phyloP scores from a whole-genome alignment of 2,888 invertebrate genomes.

The Amphipoea oculea region DNA sequence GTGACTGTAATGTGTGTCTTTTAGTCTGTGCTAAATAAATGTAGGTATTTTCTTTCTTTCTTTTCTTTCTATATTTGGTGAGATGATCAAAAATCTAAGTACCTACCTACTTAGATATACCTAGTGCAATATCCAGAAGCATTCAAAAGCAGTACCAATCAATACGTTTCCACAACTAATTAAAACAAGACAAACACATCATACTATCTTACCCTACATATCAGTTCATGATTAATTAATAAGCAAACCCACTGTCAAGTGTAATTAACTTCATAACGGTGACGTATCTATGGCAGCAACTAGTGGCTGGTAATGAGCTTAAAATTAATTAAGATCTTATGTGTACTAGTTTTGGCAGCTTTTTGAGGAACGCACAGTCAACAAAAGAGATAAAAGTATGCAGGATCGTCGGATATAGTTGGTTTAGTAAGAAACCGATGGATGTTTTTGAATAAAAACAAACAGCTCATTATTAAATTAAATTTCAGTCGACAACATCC shows the following conservation, averaged over 20 bases:
- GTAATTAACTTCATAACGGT: slow-evolving; percentile 44
- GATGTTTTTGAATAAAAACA: too few relatives aligned
- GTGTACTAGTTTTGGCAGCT: neutral
- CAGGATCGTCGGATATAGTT: too few relatives aligned
- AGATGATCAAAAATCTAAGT: too few relatives aligned
- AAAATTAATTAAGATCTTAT: slow-evolving; percentile 17
- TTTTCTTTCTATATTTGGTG: too few relatives aligned
- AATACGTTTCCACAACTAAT: slow-evolving; percentile 11
- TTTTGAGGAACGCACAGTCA: neutral
- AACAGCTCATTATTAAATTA: too few relatives aligned
- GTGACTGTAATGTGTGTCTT: too few relatives aligned
- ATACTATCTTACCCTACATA: slow-evolving; percentile 3
- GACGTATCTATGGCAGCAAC: slow-evolving; percentile 25
- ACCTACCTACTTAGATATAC: neutral
- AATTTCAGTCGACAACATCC: too few relatives aligned
- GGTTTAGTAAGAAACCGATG: too few relatives aligned
- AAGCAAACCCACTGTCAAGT: slow-evolving; percentile 11
- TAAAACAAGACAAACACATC: slow-evolving; percentile 5
- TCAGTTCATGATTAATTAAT: slow-evolving; percentile 37
- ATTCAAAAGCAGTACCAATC: neutral
- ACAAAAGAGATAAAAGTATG: too few relatives aligned
- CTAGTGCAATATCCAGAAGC: too few relatives aligned
- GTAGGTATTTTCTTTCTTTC: too few relatives aligned
- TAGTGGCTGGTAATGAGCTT: slow-evolving; percentile 38
- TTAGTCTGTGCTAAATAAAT: too few relatives aligned